Evolutionary conservation across 2,797 vertebrate genomes (phyloP).

Genomic region (Kryptolebias ocellatus): DNA sequence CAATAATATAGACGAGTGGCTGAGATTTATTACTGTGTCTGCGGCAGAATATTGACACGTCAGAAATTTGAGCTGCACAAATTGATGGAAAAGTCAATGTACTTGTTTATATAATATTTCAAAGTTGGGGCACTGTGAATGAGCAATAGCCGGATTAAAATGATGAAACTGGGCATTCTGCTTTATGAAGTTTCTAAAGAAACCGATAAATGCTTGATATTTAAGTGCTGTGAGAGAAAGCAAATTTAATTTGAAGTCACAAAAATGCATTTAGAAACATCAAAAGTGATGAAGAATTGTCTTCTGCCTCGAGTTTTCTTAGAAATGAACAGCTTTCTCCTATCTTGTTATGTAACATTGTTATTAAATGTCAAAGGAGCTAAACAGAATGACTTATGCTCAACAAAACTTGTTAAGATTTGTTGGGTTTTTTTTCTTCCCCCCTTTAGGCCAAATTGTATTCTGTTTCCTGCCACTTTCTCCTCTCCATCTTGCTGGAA

Average conservation of each 20-base stretch:
- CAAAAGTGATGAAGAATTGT: not conserved
- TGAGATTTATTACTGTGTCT: not conserved
- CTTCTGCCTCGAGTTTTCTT: not conserved
- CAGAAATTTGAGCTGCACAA: not conserved
- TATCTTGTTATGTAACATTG: not conserved
- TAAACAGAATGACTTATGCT: conserved; percentile 37
- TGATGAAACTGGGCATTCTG: not conserved
- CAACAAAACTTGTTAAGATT: conserved; percentile 41
- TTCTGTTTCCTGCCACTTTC: conserved; percentile 64
- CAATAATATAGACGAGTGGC: conserved; percentile 20
- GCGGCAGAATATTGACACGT: too few species aligned
- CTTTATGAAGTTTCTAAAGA: not conserved
- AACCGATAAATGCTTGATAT: not conserved
- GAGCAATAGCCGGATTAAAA: not conserved
- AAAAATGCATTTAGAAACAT: not conserved
- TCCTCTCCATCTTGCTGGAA: conserved; percentile 69
- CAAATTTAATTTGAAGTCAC: not conserved
- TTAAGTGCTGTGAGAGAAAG: not conserved
- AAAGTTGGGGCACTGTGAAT: too few species aligned
- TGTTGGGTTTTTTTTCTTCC: too few species aligned
- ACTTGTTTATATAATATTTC: not conserved
- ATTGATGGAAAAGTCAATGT: not conserved
- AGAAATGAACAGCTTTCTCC: not conserved
- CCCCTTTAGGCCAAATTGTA: conserved; percentile 51
- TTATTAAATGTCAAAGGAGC: conserved; percentile 15